Base-by-base conservation (phyloP, 2,797 vertebrate species). In the Girardinus metallicus region DNA sequence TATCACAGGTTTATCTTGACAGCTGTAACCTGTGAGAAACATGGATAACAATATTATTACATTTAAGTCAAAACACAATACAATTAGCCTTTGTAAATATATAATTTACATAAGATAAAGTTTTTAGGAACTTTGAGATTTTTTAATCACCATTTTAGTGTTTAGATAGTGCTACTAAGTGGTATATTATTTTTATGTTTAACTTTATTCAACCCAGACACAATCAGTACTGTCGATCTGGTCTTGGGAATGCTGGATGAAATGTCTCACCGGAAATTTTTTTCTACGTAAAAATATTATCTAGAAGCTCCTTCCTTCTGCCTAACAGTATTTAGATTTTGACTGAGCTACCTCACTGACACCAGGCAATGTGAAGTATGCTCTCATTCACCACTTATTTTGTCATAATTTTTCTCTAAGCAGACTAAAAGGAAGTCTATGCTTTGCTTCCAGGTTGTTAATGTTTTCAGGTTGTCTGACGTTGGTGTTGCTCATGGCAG, bases 1-100 rank as follows among this genome's bases (percentile, higher is more conserved):
- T 53, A 93, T 84, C 0, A 21, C 71, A 5, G 86, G 83, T 23
- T 49, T 34, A 41, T 86, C 79, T 31, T 26, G 0, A 73, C 90
- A 91, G n/a, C 1, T 2, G 1, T 0, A 0, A 80, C 21, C 89
- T 89, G 82, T 39, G 64, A 51, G 11, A 62, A 23, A 76, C 5
- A 76, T 1, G 60, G 1, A 29, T 39, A 31, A 49, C 39, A 73
- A 9, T 21, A 26, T 43, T 6, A 62, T 9, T 74, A 62, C 9
- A 57, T 53, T n/a, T 74, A 73, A 8, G 7, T 26, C 46, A 46
- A 66, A 66, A 34, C 60, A 8, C 57, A 62, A 64, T 1, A 36
- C 16, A 23, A 26, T 41, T 68, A 26, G 10, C 4, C 10, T 68
- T 41, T 41, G 64, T 41, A 68, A 68, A 41, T 41, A 68, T 41